These are phyloP conservation scores for Pantala flavescens DNA, from an alignment of 1,140 invertebrate species.

Conservation along the genomic window DNA sequence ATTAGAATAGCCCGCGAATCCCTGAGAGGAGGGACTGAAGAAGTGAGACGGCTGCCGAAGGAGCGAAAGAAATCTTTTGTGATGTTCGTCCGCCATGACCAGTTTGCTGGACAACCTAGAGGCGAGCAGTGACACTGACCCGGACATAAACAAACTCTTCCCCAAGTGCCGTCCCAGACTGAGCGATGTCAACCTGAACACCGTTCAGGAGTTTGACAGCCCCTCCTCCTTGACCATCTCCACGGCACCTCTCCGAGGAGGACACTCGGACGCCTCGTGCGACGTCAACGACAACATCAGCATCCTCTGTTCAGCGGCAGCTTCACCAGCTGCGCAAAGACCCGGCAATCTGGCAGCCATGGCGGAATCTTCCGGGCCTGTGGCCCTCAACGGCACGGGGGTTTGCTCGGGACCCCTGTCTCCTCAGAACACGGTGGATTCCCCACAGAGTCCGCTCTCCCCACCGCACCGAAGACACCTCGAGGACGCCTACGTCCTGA, in stretches of 20 bases:
- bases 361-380: slow-evolving; percentile 10
- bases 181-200: slow-evolving; percentile 38
- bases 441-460: background rate
- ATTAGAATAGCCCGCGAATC: too few species aligned
- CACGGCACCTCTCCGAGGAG: background rate
- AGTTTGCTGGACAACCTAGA: slow-evolving; percentile 39
- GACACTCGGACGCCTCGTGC: background rate
- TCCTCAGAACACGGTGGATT: background rate
- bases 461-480: background rate
- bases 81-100: slow-evolving; percentile 32
- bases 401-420: background rate
- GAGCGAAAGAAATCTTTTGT: background rate
- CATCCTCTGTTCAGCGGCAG: background rate
- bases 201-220: slow-evolving; percentile 28
- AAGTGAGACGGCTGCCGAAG: too few species aligned
- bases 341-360: background rate
- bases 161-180: slow-evolving; percentile 66
- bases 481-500: slow-evolving; percentile 17
- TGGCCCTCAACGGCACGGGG: background rate
- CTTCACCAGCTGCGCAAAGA: slow-evolving; percentile 10
- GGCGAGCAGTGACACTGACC: slow-evolving; percentile 43
- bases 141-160: slow-evolving; percentile 69
- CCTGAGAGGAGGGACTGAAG: too few species aligned
- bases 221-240: slow-evolving; percentile 22
- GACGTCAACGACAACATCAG: slow-evolving; percentile 26